Evolutionary conservation across 2,113 vertebrate genomes (phyloP).

Genomic region (Phrynosoma platyrhinos): DNA sequence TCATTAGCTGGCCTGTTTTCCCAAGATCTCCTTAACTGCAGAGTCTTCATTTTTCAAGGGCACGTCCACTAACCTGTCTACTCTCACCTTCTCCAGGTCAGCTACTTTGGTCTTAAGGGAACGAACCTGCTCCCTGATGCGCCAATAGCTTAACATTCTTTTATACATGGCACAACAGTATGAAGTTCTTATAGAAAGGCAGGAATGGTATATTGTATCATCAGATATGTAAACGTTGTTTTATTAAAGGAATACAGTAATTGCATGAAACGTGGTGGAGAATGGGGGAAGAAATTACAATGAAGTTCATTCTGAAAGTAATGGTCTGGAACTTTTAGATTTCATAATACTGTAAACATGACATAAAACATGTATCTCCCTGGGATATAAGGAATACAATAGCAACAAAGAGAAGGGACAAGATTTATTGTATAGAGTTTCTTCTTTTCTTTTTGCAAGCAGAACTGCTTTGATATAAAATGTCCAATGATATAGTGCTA

Average conservation of each 20-base stretch:
- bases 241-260: slow-evolving; percentile 78
- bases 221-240: slow-evolving; percentile 70
- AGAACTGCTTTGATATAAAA: slow-evolving; percentile 96
- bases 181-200: slow-evolving; percentile 36
- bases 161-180: not conserved
- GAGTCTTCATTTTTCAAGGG: no score
- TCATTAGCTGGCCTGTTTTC: no score
- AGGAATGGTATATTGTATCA: slow-evolving; percentile 63
- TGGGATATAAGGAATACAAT: slow-evolving; percentile 77
- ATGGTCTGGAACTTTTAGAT: slow-evolving; percentile 73
- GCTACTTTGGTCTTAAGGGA: no score
- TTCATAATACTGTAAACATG: slow-evolving; percentile 64
- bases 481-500: slow-evolving; percentile 89
- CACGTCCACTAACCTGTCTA: no score
- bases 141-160: not conserved
- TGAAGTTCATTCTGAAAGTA: slow-evolving; percentile 67
- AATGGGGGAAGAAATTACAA: slow-evolving; percentile 73
- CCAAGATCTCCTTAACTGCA: no score
- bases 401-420: slow-evolving; percentile 80
- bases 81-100: no score
- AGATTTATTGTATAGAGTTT: slow-evolving; percentile 83
- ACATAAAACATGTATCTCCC: slow-evolving; percentile 59
- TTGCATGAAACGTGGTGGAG: slow-evolving; percentile 72
- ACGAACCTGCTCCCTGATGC: no score
- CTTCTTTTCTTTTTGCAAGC: slow-evolving; percentile 83